Evolutionary conservation across 2,113 vertebrate species (phyloP), one percentile per base, ranked within the genome.

Genomic region (Tupaia tana): DNA sequence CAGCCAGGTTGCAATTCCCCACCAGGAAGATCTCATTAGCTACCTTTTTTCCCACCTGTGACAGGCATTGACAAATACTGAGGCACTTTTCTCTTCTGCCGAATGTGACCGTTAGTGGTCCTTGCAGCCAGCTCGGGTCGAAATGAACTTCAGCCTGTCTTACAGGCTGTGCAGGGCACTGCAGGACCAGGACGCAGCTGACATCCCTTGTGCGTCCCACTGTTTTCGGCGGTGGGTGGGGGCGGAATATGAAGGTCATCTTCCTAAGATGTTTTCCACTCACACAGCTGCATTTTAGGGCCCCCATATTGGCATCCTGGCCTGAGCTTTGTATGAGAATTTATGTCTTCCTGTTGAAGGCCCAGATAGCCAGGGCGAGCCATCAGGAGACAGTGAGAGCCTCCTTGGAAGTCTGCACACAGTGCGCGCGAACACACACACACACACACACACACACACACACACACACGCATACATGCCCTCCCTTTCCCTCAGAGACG

Each of bases 81-180:
- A 91, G 87, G 56, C 34, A 24, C 58, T 64, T 90, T 91, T 66
- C 85, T 89, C 93, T 56, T 67, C 64, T 86, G 70, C 69, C 10
- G 58, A 74, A 56, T 63, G 80, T 95, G 95, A 92, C 92, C 88
- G 93, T 88, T 63, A 20, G 18, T n/a, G 73, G 71, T 29, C 43
- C 85, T 80, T 3, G 80, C 85, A 70, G 88, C 81, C 75, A 59
- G 90, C 78, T 84, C 70, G 31, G 81, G 66, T 82, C 2, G 27
- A 64, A 86, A 93, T 27, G 69, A 75, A 85, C 70, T 71, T 77
- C n/a, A n/a, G 58, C 71, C 61, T 0, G 7, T 75, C 86, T 77
- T 77, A 77, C 13, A 4, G 70, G 69, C 63, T 92, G 92, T 80
- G 75, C 64, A 31, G n/a, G 70, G 43, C 64, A 67, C 91, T 54